A percentile compares a stretch with the other conserved stretches of the same genome.
Conservation (phyloP, 2,797 vertebrate genomes). For the Sebastes kiyomatsui region DNA sequence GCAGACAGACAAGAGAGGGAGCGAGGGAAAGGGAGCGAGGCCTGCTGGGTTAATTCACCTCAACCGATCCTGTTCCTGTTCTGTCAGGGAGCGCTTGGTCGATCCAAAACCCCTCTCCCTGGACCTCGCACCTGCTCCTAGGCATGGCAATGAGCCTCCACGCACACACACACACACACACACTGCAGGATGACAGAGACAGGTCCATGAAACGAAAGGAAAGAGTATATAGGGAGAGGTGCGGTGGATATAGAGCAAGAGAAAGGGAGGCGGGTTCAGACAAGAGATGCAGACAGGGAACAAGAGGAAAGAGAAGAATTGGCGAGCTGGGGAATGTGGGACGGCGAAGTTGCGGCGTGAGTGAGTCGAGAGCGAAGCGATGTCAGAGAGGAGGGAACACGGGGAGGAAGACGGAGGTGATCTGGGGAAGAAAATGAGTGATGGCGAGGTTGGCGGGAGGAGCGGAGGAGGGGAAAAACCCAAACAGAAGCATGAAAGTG, state of each 20-base stretch:
- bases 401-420: constrained; percentile 22
- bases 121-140: constrained; percentile 68
- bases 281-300: neutral
- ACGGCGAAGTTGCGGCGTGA: constrained; percentile 14
- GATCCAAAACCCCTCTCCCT: constrained; percentile 66
- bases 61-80: constrained; percentile 78
- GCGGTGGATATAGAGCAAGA: constrained; percentile 35
- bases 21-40: constrained; percentile 22
- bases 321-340: constrained; percentile 14
- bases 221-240: constrained; percentile 4
- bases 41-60: constrained; percentile 81
- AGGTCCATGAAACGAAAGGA: constrained; percentile 33
- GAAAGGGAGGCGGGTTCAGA: neutral
- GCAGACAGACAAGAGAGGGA: constrained; percentile 9
- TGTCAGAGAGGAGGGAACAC: constrained; percentile 28
- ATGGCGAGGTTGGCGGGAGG: neutral
- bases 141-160: constrained; percentile 72
- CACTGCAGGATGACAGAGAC: constrained; percentile 49
- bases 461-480: neutral
- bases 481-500: constrained; percentile 8
- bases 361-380: constrained; percentile 3
- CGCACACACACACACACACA: neutral
- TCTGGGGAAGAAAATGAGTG: constrained; percentile 37
- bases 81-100: constrained; percentile 69
- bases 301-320: constrained; percentile 9